These are phyloP conservation scores for Tragelaphus buxtoni DNA, from an alignment of 2,113 vertebrate genomes.

Conservation along the genomic window DNA sequence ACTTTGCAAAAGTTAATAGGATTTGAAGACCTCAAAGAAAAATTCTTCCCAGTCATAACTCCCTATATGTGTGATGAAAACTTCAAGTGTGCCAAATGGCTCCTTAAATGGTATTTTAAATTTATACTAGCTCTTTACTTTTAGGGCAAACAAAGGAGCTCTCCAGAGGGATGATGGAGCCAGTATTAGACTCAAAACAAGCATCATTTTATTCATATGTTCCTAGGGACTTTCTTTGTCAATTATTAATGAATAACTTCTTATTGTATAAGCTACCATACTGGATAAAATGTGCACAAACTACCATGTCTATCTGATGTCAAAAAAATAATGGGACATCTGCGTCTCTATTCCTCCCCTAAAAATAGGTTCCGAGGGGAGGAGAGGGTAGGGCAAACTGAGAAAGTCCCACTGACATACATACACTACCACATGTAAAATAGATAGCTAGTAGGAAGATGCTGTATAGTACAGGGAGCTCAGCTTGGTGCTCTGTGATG, in stretches of 20 bases:
- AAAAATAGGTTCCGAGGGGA: rapidly evolving
- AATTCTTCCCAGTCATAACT: neutral
- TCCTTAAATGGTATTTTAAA: neutral
- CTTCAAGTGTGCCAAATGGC: neutral
- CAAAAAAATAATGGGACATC: neutral
- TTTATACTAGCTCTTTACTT: neutral
- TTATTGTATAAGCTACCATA: neutral
- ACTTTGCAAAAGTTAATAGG: neutral
- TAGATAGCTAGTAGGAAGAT: neutral
- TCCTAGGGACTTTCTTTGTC: neutral
- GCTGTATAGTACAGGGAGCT: neutral
- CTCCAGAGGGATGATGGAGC: neutral
- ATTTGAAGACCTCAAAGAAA: neutral
- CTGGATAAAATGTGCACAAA: neutral
- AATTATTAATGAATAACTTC: neutral
- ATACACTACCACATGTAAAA: neutral
- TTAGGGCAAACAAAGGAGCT: neutral
- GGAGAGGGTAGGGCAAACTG: neutral
- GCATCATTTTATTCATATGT: neutral
- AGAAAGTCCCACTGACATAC: neutral
- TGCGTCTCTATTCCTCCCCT: neutral
- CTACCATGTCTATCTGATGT: neutral
- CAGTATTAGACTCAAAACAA: neutral
- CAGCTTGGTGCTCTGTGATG: neutral
- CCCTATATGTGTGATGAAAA: neutral